Base-by-base conservation (phyloP, 2,113 vertebrate species). In the Rana temporaria region DNA sequence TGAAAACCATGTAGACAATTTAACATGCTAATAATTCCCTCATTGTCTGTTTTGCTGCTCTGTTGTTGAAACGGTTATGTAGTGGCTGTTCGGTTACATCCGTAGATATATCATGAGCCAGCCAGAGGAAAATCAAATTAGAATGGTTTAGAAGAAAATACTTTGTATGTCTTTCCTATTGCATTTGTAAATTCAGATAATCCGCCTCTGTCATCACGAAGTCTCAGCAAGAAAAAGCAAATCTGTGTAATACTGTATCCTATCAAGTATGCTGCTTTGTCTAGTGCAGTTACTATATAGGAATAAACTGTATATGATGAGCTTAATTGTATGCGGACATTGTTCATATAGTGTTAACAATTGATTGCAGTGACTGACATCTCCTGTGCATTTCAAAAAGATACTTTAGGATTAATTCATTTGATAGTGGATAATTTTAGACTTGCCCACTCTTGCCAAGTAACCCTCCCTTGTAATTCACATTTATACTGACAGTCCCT, bases 91-190 rank as follows among this genome's bases (percentile, higher is more conserved):
- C 59, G 18, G 77, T 57, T 38, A 59, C 64, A 22, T 68, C 30
- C 56, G 24, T 57, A n/a, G 65, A 67, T 59, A 79, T 72, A 81
- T 81, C 79, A 26, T 63, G 68, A 68, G 57, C 79, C 79, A 81
- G 17, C 78, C 30, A 42, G 67, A 62, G 59, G 67, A 71, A 81
- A 72, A 81, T 81, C 63, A 72, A 72, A 71, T 81, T 81, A 81
- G 15, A 81, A 69, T 63, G 67, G 34, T 80, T 70, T 56, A 70
- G 57, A 69, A 65, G 5, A 32, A 62, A 80, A 69, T 53, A 60
- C 59, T 81, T 72, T 72, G 67, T 71, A 26, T 81, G 79, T 63
- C 67, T 71, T 81, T 81, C 42, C 20, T 53, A n/a, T 71, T 70
- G 32, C 66, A 70, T 70, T 80, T 70, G 65, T 72, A 81, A 52